These are phyloP conservation scores for Premnoplex brunnescens DNA, from an alignment of 2,797 vertebrate genomes.

Conservation along the genomic window DNA sequence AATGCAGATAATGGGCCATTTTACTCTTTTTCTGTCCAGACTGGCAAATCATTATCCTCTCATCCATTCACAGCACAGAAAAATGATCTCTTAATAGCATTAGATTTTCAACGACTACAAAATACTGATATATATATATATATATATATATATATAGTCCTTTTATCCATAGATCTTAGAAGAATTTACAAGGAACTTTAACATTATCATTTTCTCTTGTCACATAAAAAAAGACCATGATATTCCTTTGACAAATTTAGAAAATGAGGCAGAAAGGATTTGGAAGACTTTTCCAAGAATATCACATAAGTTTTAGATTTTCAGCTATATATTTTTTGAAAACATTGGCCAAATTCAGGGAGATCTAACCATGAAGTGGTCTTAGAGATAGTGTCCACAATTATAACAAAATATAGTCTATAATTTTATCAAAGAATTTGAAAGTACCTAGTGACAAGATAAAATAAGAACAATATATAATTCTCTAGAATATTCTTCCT, in stretches of 20 bases:
- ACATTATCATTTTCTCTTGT: not conserved
- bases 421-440: not conserved
- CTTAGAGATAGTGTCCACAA: not conserved
- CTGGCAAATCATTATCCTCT: constrained; percentile 2
- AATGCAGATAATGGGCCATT: constrained; percentile 14
- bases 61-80: not conserved
- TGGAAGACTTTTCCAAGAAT: not conserved
- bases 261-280: not conserved
- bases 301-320: fast-evolving
- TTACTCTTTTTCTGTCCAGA: not conserved
- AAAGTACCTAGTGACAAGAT: not conserved
- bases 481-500: not conserved
- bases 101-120: not conserved
- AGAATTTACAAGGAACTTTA: not conserved
- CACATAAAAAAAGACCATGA: not conserved
- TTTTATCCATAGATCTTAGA: not conserved
- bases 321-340: not conserved
- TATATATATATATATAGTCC: too few relatives aligned
- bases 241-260: not conserved
- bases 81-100: not conserved
- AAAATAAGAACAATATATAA: not conserved
- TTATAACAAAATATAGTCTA: not conserved
- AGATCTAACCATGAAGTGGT: fast-evolving
- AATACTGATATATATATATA: not conserved
- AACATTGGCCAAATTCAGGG: not conserved